Evolutionary conservation across 2,113 vertebrate species (phyloP).

Genomic region (Galbula dea): DNA sequence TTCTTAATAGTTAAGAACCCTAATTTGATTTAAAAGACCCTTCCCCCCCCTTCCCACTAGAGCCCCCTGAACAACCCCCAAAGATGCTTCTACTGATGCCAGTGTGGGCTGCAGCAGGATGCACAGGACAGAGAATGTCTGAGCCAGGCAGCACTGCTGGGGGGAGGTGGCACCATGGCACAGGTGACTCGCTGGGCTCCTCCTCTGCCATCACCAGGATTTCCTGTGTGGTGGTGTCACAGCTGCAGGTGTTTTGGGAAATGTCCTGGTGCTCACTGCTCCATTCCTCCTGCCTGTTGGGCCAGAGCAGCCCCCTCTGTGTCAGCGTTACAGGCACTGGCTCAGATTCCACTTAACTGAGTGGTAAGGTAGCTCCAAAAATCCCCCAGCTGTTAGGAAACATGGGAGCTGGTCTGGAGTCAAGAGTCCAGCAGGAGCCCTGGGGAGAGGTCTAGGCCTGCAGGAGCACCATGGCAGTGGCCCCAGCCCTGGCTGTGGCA

Average conservation of each 20-base stretch:
- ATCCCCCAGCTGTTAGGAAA: accelerated
- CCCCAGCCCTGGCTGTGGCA: background rate
- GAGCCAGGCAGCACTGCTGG: background rate
- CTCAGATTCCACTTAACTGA: accelerated
- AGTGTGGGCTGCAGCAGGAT: background rate
- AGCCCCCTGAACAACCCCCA: constrained; percentile 18
- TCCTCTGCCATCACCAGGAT: background rate
- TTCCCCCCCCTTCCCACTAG: no score
- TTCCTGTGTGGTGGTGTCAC: background rate
- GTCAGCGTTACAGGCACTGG: background rate
- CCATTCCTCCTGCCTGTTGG: accelerated
- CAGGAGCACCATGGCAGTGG: background rate
- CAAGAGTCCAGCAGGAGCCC: background rate
- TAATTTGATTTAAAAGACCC: background rate
- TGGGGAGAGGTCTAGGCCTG: background rate
- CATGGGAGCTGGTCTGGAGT: background rate
- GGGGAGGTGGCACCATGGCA: background rate
- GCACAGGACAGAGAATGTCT: background rate
- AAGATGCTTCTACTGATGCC: background rate
- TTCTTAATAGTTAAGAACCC: background rate
- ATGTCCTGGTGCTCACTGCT: background rate
- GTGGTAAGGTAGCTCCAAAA: background rate
- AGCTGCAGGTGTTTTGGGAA: accelerated
- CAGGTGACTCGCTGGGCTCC: background rate
- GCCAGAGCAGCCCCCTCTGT: background rate